A percentile compares a stretch with the other conserved stretches of the same genome.
These are phyloP conservation scores for Agrochola macilenta DNA, from an alignment of 2,888 invertebrate genomes.

Conservation along the genomic window DNA sequence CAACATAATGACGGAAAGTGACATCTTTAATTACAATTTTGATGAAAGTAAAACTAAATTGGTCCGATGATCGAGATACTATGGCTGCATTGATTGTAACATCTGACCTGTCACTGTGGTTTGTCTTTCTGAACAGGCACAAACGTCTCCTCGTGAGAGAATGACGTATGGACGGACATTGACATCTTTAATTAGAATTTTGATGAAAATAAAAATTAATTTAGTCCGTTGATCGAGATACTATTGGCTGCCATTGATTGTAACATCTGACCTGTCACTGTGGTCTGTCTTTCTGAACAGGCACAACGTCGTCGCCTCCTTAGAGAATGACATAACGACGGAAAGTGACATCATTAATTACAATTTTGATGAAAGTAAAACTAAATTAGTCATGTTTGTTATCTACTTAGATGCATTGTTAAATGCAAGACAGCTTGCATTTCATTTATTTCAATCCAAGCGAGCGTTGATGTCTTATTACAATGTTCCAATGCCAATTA, in stretches of 20 bases:
- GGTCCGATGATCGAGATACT: constrained; percentile 44
- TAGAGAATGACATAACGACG: constrained; percentile 9
- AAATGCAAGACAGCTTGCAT: not conserved
- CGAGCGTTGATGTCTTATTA: not conserved
- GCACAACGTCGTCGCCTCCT: constrained; percentile 24
- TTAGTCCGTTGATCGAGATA: constrained; percentile 44
- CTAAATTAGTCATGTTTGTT: not conserved
- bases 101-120: not conserved
- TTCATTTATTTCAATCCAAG: not conserved
- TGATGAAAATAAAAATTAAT: constrained; percentile 16
- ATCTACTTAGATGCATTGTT: not conserved
- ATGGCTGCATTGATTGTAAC: constrained; percentile 46
- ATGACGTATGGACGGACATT: constrained; percentile 34
- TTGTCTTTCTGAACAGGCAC: constrained; percentile 28
- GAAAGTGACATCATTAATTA: constrained; percentile 42
- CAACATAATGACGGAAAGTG: constrained; percentile 36
- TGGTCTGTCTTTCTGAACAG: constrained; percentile 22
- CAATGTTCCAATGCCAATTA: constrained; percentile 5
- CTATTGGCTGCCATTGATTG: constrained; percentile 40
- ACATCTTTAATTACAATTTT: constrained; percentile 29
- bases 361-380: constrained; percentile 20
- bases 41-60: constrained; percentile 13
- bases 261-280: constrained; percentile 29
- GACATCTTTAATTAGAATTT: constrained; percentile 29
- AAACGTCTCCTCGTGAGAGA: constrained; percentile 12